These are phyloP conservation scores for Rhagologus leucostigma DNA, from an alignment of 2,113 vertebrate species.

Conservation along the genomic window DNA sequence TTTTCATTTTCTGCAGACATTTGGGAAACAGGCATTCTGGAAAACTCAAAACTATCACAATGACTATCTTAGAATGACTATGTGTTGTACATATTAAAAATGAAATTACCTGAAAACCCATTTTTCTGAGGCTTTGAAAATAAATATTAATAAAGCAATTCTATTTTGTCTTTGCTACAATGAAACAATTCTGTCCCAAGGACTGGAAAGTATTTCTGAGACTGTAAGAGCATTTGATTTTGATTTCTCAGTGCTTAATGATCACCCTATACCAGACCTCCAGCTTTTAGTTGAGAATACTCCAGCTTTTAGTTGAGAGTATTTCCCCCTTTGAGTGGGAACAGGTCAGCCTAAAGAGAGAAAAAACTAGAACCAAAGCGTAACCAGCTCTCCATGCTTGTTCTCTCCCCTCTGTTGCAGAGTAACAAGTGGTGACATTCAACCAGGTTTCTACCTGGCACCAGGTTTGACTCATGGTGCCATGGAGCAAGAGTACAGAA, in stretches of 20 bases:
- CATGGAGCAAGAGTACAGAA: not conserved
- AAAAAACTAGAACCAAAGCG: not conserved
- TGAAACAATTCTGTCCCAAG: not conserved
- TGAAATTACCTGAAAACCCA: not conserved
- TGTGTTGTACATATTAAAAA: not conserved
- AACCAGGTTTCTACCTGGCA: not conserved
- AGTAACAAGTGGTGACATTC: not conserved
- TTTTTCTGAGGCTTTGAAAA: not conserved
- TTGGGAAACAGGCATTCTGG: not conserved
- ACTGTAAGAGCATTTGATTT: not conserved
- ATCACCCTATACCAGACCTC: not conserved
- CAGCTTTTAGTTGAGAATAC: not conserved
- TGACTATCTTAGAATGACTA: not conserved
- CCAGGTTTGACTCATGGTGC: not conserved
- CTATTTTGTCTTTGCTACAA: not conserved
- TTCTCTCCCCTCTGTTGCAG: not conserved
- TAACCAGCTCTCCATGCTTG: not conserved
- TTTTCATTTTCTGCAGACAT: not conserved
- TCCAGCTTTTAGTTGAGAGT: not conserved
- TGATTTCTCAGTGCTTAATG: not conserved
- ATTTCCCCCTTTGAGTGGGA: not conserved
- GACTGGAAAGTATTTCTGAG: not conserved
- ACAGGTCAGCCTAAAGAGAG: not conserved
- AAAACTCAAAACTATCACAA: not conserved
- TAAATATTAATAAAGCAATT: not conserved